Evolutionary conservation across 2,797 vertebrate species (phyloP), one percentile per base, ranked within the genome.

Genomic region (Anguilla megastoma): DNA sequence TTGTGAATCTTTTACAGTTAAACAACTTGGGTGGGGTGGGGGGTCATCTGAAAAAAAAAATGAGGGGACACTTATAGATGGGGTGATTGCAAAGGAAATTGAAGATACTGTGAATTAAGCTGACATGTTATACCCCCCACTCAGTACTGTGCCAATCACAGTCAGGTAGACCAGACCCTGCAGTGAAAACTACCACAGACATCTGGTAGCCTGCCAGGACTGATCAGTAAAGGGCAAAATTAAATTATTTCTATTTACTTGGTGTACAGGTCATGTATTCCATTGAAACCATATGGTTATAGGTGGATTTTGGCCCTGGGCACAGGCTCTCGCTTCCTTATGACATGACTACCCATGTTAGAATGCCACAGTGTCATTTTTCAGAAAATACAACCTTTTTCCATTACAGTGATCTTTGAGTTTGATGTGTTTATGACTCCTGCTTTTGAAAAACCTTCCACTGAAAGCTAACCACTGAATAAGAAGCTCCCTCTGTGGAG

Each of bases 201-300:
- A 24, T 74, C 85, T 87, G 86, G 89, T 88, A 91, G 88, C 89
- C 86, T 21, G 71, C 71, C 84, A 27, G 48, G 76, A 86, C 87
- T 87, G 88, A 91, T 86, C 86, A 88, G 79, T 88, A 89, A 90
- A 89, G 84, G 36, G 80, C 84, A 80, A 86, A 91, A 89, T 84
- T 89, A 48, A 89, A 90, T 91, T 90, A 89, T 50, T 74, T 18
- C 79, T 89, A 69, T 84, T 84, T 60, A 85, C 83, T 86, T 76
- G 85, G 87, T 91, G 85, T 89, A 88, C 71, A 91, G 88, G 88
- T 90, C 88, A 91, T 52, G 83, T 33, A 84, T 86, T 88, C 90
- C 89, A 91, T 90, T 92, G 89, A 80, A 92, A 91, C 88, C 90
- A 90, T 89, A 85, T 88, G 89, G 86, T 21, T 71, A 85, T 10